Conservation (phyloP, 2,113 vertebrate species). For the Oreamnos americanus region DNA sequence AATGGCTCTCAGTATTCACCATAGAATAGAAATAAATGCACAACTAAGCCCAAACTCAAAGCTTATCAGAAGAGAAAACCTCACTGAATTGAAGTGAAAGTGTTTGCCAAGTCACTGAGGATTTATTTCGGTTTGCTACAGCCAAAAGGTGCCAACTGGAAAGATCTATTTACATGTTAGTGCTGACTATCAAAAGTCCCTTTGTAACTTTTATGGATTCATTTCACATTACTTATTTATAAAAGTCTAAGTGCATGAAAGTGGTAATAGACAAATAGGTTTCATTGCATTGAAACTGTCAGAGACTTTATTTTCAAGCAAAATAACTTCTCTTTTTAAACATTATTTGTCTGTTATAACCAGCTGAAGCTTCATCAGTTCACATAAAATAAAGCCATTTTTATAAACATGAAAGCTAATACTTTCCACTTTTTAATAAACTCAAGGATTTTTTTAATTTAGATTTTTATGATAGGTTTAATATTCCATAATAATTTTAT, state of each 20-base stretch:
- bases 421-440: not conserved
- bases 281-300: not conserved
- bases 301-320: not conserved
- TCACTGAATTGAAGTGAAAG: constrained; percentile 24
- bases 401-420: not conserved
- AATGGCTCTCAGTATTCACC: not conserved
- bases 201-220: not conserved
- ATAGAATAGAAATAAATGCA: constrained; percentile 43
- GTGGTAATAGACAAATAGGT: not conserved
- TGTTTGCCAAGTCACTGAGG: not conserved
- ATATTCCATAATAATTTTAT: constrained; percentile 6
- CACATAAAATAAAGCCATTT: not conserved
- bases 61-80: not conserved
- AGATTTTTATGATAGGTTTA: not conserved
- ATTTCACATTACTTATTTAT: constrained; percentile 31
- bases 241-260: not conserved
- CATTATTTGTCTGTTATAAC: not conserved
- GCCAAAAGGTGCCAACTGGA: not conserved
- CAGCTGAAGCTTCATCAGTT: not conserved
- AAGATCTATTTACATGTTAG: not conserved
- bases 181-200: not conserved
- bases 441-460: not conserved
- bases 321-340: constrained; percentile 16
- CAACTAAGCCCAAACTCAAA: not conserved
- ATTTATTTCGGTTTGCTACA: not conserved